Evolutionary conservation across 2,888 invertebrate genomes (phyloP), one percentile per base, ranked within the genome.

Genomic region (Himalopsyche tibetana): DNA sequence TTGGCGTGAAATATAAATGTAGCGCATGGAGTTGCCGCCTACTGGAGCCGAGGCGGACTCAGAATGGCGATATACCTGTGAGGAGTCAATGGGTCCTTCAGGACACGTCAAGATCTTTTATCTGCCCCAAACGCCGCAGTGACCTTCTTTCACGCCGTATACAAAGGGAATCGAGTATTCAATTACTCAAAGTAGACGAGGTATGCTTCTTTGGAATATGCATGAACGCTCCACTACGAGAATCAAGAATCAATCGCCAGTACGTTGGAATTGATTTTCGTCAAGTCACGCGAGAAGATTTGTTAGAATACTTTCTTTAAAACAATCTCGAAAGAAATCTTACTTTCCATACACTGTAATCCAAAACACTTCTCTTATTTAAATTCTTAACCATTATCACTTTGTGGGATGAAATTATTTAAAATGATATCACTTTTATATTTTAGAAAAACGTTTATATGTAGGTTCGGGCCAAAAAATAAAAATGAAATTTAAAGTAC

Each of bases 71-170:
- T 63, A 63, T 63, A 63, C 63, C 63, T 63, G 87, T 55, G 36
- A 79, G 74, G 85, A 87, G 87, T 87, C 87, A 87, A 85, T 87
- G 82, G 87, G 84, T 81, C 87, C 87, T 87, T 79, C 38, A 85
- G 87, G 85, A 83, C 84, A 85, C 84, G 84, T 87, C 82, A 56
- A 69, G 85, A 63, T 83, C 63, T 63, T 63, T 63, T 63, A 63
- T 63, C 63, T 82, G 84, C 81, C 86, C 83, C 86, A 86, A 80
- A 83, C 83, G 86, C 83, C 86, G 86, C 83, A 80, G 80, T 86
- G 86, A 86, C 86, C 86, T 86, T 86, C 84, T 86, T 86, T 83
- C 84, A 36, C 83, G 56, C 51, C 42, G 81, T 19, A 63, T 45
- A 84, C 85, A 84, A 84, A 84, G 63, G 79, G 80, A 83, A 86